phyloP scores from a whole-genome alignment of 2,797 vertebrate genomes.

The Nyctibius grandis region DNA sequence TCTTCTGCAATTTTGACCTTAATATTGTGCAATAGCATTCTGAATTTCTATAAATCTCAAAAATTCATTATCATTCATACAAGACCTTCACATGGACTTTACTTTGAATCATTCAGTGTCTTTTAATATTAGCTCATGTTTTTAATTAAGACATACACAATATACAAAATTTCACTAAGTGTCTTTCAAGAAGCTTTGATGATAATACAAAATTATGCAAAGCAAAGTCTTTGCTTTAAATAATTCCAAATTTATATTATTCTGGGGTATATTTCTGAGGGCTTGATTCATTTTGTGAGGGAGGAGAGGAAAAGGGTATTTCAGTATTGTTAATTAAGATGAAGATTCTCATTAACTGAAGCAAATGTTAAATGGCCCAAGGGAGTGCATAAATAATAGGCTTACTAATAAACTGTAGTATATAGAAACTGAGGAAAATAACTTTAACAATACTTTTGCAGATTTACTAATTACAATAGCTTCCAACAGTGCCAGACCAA shows the following conservation, averaged over 20 bases:
- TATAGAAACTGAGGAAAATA: constrained; percentile 31
- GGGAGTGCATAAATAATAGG: constrained; percentile 33
- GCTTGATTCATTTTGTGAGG: background rate
- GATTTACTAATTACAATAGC: constrained; percentile 53
- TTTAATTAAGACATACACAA: constrained; percentile 40
- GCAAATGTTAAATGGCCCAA: constrained; percentile 47
- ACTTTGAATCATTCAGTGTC: background rate
- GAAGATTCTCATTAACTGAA: constrained; percentile 55
- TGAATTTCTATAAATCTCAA: background rate
- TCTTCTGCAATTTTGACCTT: constrained; percentile 5
- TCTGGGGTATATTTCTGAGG: background rate
- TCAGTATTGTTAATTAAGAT: constrained; percentile 56
- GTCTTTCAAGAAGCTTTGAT: constrained; percentile 21
- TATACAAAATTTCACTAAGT: background rate
- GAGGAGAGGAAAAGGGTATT: background rate
- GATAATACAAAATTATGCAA: constrained; percentile 29
- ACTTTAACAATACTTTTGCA: constrained; percentile 32
- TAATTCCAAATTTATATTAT: constrained; percentile 16
- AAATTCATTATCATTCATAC: background rate
- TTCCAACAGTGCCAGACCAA: constrained; percentile 37
- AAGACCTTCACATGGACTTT: background rate
- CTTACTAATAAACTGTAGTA: constrained; percentile 49
- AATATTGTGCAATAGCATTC: background rate
- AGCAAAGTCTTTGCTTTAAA: background rate
- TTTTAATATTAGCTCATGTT: background rate